These are phyloP conservation scores for Trematocara stigmaticum DNA, from an alignment of 2,113 vertebrate species.

Conservation along the genomic window DNA sequence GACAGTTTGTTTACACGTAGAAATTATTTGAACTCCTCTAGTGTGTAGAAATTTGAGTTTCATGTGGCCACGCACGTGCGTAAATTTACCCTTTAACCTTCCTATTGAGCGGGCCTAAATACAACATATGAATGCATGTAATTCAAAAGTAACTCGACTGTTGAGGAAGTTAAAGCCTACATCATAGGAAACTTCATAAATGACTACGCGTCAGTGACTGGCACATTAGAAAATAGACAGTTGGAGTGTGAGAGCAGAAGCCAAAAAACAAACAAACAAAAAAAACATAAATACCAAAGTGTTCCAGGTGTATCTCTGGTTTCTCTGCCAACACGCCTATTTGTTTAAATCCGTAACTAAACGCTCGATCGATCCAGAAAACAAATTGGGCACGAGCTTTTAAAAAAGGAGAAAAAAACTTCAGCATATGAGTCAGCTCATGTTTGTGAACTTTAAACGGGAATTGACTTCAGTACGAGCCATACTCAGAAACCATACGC, in stretches of 20 bases:
- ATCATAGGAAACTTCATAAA: not conserved
- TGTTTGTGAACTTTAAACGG: not conserved
- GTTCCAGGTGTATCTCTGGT: not conserved
- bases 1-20: not conserved
- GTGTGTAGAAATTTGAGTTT: not conserved
- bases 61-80: not conserved
- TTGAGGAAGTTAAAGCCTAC: constrained; percentile 42
- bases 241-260: not conserved
- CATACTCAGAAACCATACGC: constrained; percentile 19
- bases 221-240: not conserved
- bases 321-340: not conserved
- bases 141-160: constrained; percentile 46
- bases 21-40: not conserved
- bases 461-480: not conserved
- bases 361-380: constrained; percentile 5
- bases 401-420: not conserved
- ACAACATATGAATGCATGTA: not conserved
- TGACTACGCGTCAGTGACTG: not conserved
- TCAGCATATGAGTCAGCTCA: not conserved
- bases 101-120: not conserved
- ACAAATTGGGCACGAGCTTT: constrained; percentile 1
- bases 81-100: not conserved
- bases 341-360: constrained; percentile 1
- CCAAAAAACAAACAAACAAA: not conserved
- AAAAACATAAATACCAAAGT: not conserved